Conservation (phyloP, 2,113 vertebrate species). For the Rafetus swinhoei region DNA sequence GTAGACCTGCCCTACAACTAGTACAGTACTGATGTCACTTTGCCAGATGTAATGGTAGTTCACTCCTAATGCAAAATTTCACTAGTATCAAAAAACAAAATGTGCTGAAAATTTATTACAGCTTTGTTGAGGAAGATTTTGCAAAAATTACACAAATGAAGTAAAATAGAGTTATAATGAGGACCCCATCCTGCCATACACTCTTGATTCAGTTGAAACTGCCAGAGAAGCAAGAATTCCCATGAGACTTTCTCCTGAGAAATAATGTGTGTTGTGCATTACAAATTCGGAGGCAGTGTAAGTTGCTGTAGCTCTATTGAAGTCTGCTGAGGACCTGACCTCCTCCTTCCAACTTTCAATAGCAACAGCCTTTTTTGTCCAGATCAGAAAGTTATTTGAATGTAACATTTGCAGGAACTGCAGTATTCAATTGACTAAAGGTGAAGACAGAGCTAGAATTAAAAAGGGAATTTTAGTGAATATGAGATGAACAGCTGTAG, state of each 20-base stretch:
- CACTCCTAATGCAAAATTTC: not conserved
- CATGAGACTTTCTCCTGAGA: not conserved
- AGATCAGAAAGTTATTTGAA: not conserved
- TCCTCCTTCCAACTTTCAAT: fast-evolving
- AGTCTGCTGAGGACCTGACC: not conserved
- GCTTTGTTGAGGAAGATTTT: not conserved
- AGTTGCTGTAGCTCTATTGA: not conserved
- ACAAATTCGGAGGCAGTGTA: not conserved
- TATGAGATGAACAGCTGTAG: not conserved
- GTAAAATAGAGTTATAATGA: not conserved
- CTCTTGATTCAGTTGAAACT: not conserved
- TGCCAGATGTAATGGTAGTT: not conserved
- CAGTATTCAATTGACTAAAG: not conserved
- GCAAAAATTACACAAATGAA: slow-evolving; percentile 19
- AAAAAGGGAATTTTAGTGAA: not conserved
- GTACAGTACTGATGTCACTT: not conserved
- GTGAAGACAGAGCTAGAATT: not conserved
- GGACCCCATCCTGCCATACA: not conserved
- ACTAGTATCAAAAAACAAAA: not conserved
- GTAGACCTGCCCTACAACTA: not conserved
- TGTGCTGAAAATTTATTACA: not conserved
- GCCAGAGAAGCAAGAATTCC: not conserved
- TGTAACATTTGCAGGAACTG: not conserved
- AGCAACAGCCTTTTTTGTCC: not conserved
- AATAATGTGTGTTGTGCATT: not conserved